Conservation (phyloP, 1,140 invertebrate species). For the Brachionus calyciflorus region DNA sequence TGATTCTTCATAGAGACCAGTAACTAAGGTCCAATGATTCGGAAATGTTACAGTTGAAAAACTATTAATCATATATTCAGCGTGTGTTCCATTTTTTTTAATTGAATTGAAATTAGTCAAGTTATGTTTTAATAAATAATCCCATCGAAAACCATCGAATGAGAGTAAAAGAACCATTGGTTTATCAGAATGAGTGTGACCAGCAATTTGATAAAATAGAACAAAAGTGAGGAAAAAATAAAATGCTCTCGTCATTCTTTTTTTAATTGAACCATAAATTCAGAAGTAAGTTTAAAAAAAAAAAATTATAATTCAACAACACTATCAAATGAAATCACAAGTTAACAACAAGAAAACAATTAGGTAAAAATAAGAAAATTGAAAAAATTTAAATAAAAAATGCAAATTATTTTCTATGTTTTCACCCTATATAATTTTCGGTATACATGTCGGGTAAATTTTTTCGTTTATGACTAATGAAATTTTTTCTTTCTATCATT, state of each 20-base stretch:
- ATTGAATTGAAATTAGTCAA: conserved; percentile 55
- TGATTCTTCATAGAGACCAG: conserved; percentile 71
- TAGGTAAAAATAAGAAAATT: not conserved
- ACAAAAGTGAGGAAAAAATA: not conserved
- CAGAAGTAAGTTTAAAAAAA: too few relatives aligned
- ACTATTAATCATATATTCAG: conserved; percentile 60
- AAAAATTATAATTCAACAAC: too few relatives aligned
- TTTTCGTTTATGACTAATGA: too few relatives aligned
- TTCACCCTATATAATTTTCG: too few relatives aligned
- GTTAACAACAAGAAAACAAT: too few relatives aligned
- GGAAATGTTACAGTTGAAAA: conserved; percentile 76
- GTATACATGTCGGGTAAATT: too few relatives aligned
- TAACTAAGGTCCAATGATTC: conserved; percentile 75
- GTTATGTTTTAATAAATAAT: conserved; percentile 52
- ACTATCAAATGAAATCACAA: too few relatives aligned
- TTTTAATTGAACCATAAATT: not conserved
- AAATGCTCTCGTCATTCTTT: not conserved
- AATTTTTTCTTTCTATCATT: too few relatives aligned
- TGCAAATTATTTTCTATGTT: too few relatives aligned
- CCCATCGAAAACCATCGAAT: conserved; percentile 61
- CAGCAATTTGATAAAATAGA: not conserved
- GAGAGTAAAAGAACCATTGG: conserved; percentile 56
- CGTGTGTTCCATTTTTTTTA: conserved; percentile 53
- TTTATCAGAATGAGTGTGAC: conserved; percentile 3
- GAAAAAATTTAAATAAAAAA: not conserved